Evolutionary conservation across 2,797 vertebrate species (phyloP).

Genomic region (Gymnothorax javanicus): DNA sequence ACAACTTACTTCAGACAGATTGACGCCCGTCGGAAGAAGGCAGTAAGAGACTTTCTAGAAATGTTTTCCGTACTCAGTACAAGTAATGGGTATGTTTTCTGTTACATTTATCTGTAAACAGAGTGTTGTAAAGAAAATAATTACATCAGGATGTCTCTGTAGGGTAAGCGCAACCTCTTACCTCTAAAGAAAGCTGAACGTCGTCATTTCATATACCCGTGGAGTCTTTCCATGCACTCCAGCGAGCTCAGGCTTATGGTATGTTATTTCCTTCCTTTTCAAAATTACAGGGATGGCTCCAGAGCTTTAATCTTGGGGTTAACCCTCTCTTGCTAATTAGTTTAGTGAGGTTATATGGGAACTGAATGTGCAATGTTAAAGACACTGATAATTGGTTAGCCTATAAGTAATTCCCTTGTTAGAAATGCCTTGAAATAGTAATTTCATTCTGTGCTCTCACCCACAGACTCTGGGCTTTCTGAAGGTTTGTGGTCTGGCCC

Average conservation of each 20-base stretch:
- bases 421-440: background rate
- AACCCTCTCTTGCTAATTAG: background rate
- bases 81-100: background rate
- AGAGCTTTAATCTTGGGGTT: background rate
- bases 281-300: constrained; percentile 56
- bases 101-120: background rate
- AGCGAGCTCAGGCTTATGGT: constrained; percentile 62
- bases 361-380: background rate
- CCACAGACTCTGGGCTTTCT: constrained; percentile 70
- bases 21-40: constrained; percentile 71
- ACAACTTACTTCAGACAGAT: constrained; percentile 84
- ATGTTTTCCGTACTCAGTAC: background rate
- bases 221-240: constrained; percentile 58
- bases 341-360: background rate
- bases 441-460: constrained; percentile 9
- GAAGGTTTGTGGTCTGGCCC: constrained; percentile 64
- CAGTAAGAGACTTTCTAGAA: constrained; percentile 56
- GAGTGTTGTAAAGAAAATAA: background rate
- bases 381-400: background rate
- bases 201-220: constrained; percentile 67
- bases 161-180: constrained; percentile 75
- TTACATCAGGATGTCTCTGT: background rate
- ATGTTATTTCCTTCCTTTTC: constrained; percentile 22
- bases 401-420: background rate
- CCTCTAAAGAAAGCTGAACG: constrained; percentile 73